Evolutionary conservation across 2,113 vertebrate species (phyloP), one percentile per base, ranked within the genome.

Genomic region (Erpornis zantholeuca): DNA sequence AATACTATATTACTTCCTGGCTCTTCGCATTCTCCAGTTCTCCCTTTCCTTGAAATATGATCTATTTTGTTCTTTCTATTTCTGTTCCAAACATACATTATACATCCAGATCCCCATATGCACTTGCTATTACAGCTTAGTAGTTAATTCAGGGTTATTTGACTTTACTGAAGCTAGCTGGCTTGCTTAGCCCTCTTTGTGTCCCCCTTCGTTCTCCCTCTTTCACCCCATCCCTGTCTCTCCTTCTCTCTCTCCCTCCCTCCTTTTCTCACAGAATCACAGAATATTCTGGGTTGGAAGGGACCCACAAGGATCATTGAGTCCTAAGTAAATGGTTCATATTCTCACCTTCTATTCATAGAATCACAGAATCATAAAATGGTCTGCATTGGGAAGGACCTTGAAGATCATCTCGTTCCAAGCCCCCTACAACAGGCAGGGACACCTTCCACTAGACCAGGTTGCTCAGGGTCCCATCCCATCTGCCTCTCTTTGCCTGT

Each of bases 21-120:
- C 92, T 97, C 93, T 96, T 97, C 86, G 90, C 92, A 94, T 97
- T 96, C 75, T 92, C 90, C 92, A 92, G 60, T 96, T 97, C 94
- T 96, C 88, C 97, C 42, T 68, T 94, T 54, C 47, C 29, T 83
- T 96, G 93, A 97, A 97, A 96, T 96, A 96, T 88, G 90, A 90
- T 94, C 92, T 78, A 82, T 94, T 97, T 96, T 96, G 68, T 95
- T 95, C 88, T 83, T 95, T 91, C 92, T 88, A 40, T 94, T 96
- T 95, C 93, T 95, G 66, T 76, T 92, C 47, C 85, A 90, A 92
- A 87, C 52, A 88, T 83, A 53, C 70, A 94, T 94, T 95, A 91
- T 65, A 53, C n/a, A 79, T 91, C 80, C 29, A 16, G 83, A 93
- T 92, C 71, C 88, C 84, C 29, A 75, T 75, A 86, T 57, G 56